Conservation (phyloP, 2,113 vertebrate genomes). For the Circaetus gallicus region DNA sequence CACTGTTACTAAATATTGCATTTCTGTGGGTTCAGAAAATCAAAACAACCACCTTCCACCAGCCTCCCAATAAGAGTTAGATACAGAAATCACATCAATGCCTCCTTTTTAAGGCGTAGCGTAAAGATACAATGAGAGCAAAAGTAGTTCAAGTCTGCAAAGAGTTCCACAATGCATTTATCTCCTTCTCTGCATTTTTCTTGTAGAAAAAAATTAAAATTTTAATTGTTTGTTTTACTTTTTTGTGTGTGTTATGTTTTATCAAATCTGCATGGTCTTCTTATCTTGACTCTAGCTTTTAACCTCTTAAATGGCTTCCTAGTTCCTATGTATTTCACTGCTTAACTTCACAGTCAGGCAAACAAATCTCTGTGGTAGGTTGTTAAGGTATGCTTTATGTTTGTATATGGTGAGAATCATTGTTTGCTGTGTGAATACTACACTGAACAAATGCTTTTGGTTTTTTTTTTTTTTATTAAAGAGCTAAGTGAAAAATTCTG, state of each 20-base stretch:
- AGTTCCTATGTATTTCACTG: not conserved
- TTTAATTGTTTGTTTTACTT: not conserved
- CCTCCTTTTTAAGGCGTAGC: not conserved
- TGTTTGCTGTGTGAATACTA: not conserved
- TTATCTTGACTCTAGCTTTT: not conserved
- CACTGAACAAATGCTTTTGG: not conserved
- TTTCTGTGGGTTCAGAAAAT: conserved; percentile 2
- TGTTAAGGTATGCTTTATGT: not conserved
- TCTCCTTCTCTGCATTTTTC: not conserved
- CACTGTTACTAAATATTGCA: not conserved
- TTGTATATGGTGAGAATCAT: not conserved
- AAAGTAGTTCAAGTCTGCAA: not conserved
- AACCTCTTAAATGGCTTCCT: not conserved
- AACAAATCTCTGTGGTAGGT: not conserved
- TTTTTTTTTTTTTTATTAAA: not conserved
- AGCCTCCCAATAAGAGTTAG: not conserved
- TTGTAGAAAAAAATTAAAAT: not conserved
- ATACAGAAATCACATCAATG: not conserved
- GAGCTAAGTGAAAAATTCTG: not conserved
- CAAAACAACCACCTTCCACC: not conserved
- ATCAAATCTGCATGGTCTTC: not conserved
- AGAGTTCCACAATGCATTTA: not conserved
- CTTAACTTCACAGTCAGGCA: not conserved
- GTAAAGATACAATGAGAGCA: not conserved
- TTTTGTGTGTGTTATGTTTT: not conserved